These are phyloP conservation scores for Blastobasis adustella DNA, from an alignment of 2,888 invertebrate genomes.

Conservation along the genomic window DNA sequence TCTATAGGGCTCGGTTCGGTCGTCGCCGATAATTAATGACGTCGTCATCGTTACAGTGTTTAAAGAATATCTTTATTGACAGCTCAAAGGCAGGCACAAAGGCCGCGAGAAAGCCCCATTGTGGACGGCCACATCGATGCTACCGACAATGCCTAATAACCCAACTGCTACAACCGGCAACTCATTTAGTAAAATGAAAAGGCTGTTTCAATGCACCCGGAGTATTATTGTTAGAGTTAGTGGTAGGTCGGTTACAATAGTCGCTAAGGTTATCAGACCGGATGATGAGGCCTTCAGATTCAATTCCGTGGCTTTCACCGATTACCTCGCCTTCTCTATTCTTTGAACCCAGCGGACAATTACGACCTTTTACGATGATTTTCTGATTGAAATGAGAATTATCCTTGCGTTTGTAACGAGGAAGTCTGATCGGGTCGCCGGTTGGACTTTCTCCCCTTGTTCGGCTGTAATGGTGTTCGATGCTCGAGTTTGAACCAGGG, in stretches of 20 bases:
- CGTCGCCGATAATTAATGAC: slow-evolving; percentile 47
- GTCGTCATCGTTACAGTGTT: slow-evolving; percentile 39
- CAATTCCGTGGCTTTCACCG: slow-evolving; percentile 60
- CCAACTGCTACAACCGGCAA: slow-evolving; percentile 43
- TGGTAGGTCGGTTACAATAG: slow-evolving; percentile 53
- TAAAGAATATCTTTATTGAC: slow-evolving; percentile 57
- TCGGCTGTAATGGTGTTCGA: slow-evolving; percentile 23
- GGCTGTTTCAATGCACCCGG: slow-evolving; percentile 48
- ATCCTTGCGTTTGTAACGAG: slow-evolving; percentile 28
- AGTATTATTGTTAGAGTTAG: slow-evolving; percentile 49
- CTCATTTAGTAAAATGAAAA: slow-evolving; percentile 70
- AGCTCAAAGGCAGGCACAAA: slow-evolving; percentile 45
- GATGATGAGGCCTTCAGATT: slow-evolving; percentile 62
- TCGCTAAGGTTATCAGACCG: slow-evolving; percentile 66
- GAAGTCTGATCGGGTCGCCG: slow-evolving; percentile 16
- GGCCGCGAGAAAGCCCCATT: slow-evolving; percentile 56
- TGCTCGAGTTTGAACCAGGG: slow-evolving; percentile 29
- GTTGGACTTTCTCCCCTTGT: slow-evolving; percentile 32
- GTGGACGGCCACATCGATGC: slow-evolving; percentile 42
- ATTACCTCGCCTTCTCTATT: slow-evolving; percentile 54
- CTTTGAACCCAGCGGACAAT: slow-evolving; percentile 34
- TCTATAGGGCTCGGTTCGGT: slow-evolving; percentile 13
- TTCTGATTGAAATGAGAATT: slow-evolving; percentile 30
- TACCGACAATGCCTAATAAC: slow-evolving; percentile 58
- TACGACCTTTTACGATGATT: slow-evolving; percentile 32